Percentiles rank a stretch among this genome's conserved stretches.
These are phyloP conservation scores for Melangyna quadrimaculata DNA, from an alignment of 2,888 invertebrate species.

Conservation along the genomic window DNA sequence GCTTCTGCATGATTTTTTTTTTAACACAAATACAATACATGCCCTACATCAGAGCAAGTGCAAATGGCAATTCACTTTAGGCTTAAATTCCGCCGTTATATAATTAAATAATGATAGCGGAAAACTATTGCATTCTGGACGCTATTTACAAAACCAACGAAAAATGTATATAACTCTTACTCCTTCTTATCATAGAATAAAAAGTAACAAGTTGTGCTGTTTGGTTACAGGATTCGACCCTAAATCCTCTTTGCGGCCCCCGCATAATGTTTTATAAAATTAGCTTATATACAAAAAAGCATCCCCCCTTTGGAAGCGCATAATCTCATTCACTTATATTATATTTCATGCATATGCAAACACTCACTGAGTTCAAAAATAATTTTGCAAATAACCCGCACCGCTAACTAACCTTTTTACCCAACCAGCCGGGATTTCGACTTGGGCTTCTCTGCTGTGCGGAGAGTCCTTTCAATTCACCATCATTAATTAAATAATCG, in stretches of 20 bases:
- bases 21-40: too few relatives aligned
- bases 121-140: too few relatives aligned
- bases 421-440: neutral
- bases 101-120: too few relatives aligned
- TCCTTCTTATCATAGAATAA: neutral
- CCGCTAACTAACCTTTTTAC: constrained; percentile 11
- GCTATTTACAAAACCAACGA: too few relatives aligned
- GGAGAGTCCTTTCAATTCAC: constrained; percentile 59
- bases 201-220: neutral
- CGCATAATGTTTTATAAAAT: constrained; percentile 14
- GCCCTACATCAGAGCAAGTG: too few relatives aligned
- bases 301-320: constrained; percentile 21
- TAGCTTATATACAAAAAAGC: constrained; percentile 19
- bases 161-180: too few relatives aligned
- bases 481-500: constrained; percentile 72
- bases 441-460: neutral
- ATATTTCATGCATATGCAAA: constrained; percentile 61
- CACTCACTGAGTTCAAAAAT: constrained; percentile 51
- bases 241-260: neutral
- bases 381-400: constrained; percentile 50
- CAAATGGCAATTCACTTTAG: too few relatives aligned
- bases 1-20: too few relatives aligned
- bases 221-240: neutral
- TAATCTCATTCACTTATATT: constrained; percentile 40
- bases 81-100: too few relatives aligned